Base-by-base conservation (phyloP, 2,888 invertebrate genomes). In the Drosophila borealis region DNA sequence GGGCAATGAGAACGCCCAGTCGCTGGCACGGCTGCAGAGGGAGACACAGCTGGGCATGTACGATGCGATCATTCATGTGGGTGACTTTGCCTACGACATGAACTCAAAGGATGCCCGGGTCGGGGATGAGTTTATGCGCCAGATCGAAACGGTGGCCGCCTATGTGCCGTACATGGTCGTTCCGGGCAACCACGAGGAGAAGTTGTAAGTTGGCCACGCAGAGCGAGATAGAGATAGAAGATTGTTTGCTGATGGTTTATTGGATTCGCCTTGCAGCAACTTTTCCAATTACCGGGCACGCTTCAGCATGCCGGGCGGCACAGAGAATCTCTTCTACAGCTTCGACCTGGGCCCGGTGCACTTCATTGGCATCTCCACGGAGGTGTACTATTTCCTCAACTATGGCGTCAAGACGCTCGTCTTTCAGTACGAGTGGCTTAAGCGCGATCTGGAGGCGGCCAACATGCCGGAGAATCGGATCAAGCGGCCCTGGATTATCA, bases 81-180 rank as follows among this genome's bases (percentile, higher is more conserved):
- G 98, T 0, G 98, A 98, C 93, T 98, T 98, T 93, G 98, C 98
- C 0, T 98, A 98, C 92, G 97, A 98, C 92, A 97, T 98, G 97
- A 94, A 97, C 92, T 93, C 95, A 80, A 94, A 97, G 74, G 94
- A 98, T 90, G 98, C 96, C 0, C 93, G 93, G 56, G 95, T 97
- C 37, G 99, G 99, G 0, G 98, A 99, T 93, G 95, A 96, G 91
- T 99, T 98, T 92, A 98, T 99, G 98, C 94, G 96, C 6, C 97
- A 98, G 93, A 96, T 99, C 62, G 95, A 98, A 93, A 95, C 97
- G 2, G 94, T 98, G 44, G 98, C 98, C n/a, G 97, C 97, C 21
- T 95, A 96, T 91, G 93, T 98, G 78, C 98, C 98, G 0, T 99
- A 99, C 92, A 96, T 97, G 97, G 96, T 97, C 0, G 96, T 97